A percentile compares a stretch with the other conserved stretches of the same genome.
These are phyloP conservation scores for Lepus europaeus DNA, from an alignment of 2,113 vertebrate genomes.

Conservation along the genomic window DNA sequence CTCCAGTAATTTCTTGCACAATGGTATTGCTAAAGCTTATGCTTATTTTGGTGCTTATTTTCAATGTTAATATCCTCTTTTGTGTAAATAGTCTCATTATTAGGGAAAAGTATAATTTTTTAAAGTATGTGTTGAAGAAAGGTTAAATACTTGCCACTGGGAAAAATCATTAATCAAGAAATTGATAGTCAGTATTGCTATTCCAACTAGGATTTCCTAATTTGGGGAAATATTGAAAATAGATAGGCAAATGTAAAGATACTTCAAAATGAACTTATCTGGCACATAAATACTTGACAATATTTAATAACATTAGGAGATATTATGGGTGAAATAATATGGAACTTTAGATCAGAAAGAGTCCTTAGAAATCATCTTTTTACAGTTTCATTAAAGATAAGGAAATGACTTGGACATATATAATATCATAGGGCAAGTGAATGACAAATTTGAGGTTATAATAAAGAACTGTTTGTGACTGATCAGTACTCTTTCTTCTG, in stretches of 20 bases:
- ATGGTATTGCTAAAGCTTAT: constrained; percentile 12
- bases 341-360: background rate
- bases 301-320: constrained; percentile 32
- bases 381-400: background rate
- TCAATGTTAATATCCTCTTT: constrained; percentile 57
- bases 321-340: background rate
- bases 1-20: constrained; percentile 75
- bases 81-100: constrained; percentile 71
- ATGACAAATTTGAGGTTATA: background rate
- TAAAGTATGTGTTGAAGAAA: background rate
- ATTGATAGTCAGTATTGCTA: background rate
- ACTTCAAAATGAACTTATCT: constrained; percentile 32
- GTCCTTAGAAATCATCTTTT: background rate
- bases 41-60: constrained; percentile 74
- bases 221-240: constrained; percentile 43
- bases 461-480: background rate
- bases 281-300: background rate
- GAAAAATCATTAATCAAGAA: constrained; percentile 48
- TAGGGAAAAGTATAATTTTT: constrained; percentile 66
- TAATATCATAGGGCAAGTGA: background rate
- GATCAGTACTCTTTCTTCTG: background rate
- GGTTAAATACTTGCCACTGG: background rate
- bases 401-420: background rate
- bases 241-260: constrained; percentile 9
- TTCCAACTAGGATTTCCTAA: background rate